Conservation (phyloP, 1,140 invertebrate species). For the Ceratina japonica region DNA sequence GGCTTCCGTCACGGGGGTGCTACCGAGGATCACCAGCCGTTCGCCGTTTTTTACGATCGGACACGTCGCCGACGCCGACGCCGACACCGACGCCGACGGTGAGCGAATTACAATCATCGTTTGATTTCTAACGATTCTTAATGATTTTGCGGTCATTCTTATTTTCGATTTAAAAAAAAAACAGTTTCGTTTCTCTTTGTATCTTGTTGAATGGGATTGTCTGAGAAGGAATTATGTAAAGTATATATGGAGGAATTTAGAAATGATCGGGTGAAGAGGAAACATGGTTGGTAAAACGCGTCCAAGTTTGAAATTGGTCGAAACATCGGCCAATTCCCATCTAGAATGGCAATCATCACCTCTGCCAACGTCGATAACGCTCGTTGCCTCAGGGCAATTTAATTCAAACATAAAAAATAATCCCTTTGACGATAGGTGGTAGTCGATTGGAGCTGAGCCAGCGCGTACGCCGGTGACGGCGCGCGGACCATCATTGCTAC, state of each 20-base stretch:
- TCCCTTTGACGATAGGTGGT: slow-evolving; percentile 57
- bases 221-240: not conserved
- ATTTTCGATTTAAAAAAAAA: slow-evolving; percentile 12
- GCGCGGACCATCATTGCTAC: not conserved
- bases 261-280: not conserved
- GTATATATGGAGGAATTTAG: not conserved
- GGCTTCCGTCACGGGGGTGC: slow-evolving; percentile 21
- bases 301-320: slow-evolving; percentile 36
- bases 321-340: slow-evolving; percentile 59
- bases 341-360: slow-evolving; percentile 57
- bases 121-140: not conserved
- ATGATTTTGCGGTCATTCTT: not conserved
- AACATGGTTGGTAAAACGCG: not conserved
- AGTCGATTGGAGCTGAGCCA: slow-evolving; percentile 55
- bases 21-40: not conserved
- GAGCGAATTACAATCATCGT: not conserved
- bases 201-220: no score
- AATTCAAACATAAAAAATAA: slow-evolving; percentile 67
- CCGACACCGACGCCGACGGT: not conserved
- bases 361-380: slow-evolving; percentile 56
- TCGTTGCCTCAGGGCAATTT: slow-evolving; percentile 57
- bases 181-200: not conserved
- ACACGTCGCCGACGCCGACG: not conserved
- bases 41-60: slow-evolving; percentile 7
- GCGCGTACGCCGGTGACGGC: slow-evolving; percentile 45